Conservation (phyloP, 1,140 invertebrate genomes). For the Tetragnatha versicolor region DNA sequence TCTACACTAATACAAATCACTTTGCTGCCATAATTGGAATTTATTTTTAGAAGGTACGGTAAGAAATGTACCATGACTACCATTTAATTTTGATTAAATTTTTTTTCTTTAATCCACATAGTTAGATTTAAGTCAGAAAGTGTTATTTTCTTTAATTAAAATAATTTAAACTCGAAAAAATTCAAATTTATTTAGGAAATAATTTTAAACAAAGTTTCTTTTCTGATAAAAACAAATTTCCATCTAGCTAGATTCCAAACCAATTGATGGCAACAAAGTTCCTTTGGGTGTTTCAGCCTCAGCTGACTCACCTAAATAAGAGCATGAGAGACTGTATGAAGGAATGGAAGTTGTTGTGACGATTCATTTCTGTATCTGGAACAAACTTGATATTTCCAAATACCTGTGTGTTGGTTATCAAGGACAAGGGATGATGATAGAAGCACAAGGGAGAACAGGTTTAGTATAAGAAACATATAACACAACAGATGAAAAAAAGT, state of each 20-base stretch:
- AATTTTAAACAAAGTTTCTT: neutral
- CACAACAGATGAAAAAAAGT: slow-evolving; percentile 32
- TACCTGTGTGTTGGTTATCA: slow-evolving; percentile 69
- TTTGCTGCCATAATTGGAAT: slow-evolving; percentile 50
- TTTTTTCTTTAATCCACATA: too few species aligned
- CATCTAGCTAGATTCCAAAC: slow-evolving; percentile 1
- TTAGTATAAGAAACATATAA: slow-evolving; percentile 31
- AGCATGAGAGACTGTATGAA: slow-evolving; percentile 93
- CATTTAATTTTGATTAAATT: too few species aligned
- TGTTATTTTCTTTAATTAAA: too few species aligned
- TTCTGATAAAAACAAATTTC: too few species aligned
- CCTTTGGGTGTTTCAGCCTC: slow-evolving; percentile 45
- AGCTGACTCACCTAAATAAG: slow-evolving; percentile 86
- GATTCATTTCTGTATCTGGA: slow-evolving; percentile 85
- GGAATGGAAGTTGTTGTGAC: slow-evolving; percentile 97
- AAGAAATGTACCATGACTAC: too few species aligned
- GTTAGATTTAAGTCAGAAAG: too few species aligned
- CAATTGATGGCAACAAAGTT: slow-evolving; percentile 53
- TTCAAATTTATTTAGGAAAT: neutral
- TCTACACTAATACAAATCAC: slow-evolving; percentile 44
- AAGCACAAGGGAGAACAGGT: slow-evolving; percentile 50
- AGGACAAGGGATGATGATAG: slow-evolving; percentile 41
- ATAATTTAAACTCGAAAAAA: too few species aligned
- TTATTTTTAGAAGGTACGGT: neutral
- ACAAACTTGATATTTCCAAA: slow-evolving; percentile 93